Base-by-base conservation (phyloP, 1,140 invertebrate genomes). In the Phymastichus coffea region DNA sequence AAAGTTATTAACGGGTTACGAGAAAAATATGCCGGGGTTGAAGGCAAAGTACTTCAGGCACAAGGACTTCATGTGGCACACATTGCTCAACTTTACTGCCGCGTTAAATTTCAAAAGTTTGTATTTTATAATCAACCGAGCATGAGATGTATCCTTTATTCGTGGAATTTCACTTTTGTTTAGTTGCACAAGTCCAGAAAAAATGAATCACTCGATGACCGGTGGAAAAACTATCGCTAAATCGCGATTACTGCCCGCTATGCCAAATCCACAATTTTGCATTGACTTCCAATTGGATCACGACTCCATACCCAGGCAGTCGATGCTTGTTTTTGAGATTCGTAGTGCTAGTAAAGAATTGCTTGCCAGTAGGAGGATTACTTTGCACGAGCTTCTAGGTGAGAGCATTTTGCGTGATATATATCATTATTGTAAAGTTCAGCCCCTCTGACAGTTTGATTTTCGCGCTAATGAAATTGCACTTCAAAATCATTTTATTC, bases 341-440 rank as follows among this genome's bases (percentile, higher is more conserved):
- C 70, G 77, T 40, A 77, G 75, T 37, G 70, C 76, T 8, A 73
- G 73, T 33, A 80, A 80, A 61, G 76, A 80, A 64, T 58, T 77
- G 35, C 33, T 80, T 10, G 79, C 78, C 38, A 75, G 75, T 57
- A 67, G 77, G 33, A 63, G 71, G 26, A 71, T 77, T 25, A 79
- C 75, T 3, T 55, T 80, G 23, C 70, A 80, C n/a, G 76, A 80
- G 52, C 66, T 80, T 17, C 66, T 80, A 55, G 77, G 78, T 77
- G 68, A 63, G 19, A 44, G 26, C 47, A 28, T 41, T 19, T 9
- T 17, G n/a, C n/a, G n/a, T n/a, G n/a, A n/a, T 43, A 2, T n/a
- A 49, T 37, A 47, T 47, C 49, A 14, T 12, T 47, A 12, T 46
- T 28, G 4, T 10, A 23, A 22, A 12, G 56, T 25, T 26, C 10